A percentile compares a stretch with the other conserved stretches of the same genome.
Conservation (phyloP, 2,888 invertebrate genomes). For the Drosophila rellima region DNA sequence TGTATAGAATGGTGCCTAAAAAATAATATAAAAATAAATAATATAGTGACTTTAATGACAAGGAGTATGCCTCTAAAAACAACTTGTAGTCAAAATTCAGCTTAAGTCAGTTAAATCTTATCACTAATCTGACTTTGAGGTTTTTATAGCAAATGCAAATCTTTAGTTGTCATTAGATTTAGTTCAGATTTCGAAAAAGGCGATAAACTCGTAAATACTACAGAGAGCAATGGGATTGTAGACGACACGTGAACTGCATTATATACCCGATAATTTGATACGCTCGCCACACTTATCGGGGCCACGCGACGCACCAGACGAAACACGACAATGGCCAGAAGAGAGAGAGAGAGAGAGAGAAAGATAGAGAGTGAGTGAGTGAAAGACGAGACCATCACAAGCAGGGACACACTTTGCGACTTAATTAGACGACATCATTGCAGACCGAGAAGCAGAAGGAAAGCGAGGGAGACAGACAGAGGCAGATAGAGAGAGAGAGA, state of each 20-base stretch:
- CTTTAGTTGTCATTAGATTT: slow-evolving; percentile 12
- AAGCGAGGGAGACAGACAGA: neutral
- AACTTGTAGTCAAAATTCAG: neutral
- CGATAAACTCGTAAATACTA: slow-evolving; percentile 26
- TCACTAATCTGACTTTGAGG: slow-evolving; percentile 16
- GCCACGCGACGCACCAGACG: slow-evolving; percentile 63
- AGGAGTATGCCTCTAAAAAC: neutral
- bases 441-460: slow-evolving; percentile 22
- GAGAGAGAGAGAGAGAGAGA: neutral
- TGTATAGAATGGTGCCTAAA: no score
- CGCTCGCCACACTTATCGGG: slow-evolving; percentile 71
- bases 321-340: slow-evolving; percentile 1
- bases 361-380: neutral
- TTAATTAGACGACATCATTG: slow-evolving; percentile 69
- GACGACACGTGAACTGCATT: slow-evolving; percentile 77
- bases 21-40: no score
- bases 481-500: slow-evolving; percentile 4
- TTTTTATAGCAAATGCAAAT: slow-evolving; percentile 48
- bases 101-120: slow-evolving; percentile 15
- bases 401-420: slow-evolving; percentile 76
- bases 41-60: neutral
- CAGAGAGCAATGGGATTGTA: slow-evolving; percentile 27
- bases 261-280: slow-evolving; percentile 73
- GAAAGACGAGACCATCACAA: slow-evolving; percentile 41
- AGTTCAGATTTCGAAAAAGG: slow-evolving; percentile 32